Evolutionary conservation across 2,797 vertebrate genomes (phyloP), one percentile per base, ranked within the genome.

Genomic region (Cynopterus sphinx): DNA sequence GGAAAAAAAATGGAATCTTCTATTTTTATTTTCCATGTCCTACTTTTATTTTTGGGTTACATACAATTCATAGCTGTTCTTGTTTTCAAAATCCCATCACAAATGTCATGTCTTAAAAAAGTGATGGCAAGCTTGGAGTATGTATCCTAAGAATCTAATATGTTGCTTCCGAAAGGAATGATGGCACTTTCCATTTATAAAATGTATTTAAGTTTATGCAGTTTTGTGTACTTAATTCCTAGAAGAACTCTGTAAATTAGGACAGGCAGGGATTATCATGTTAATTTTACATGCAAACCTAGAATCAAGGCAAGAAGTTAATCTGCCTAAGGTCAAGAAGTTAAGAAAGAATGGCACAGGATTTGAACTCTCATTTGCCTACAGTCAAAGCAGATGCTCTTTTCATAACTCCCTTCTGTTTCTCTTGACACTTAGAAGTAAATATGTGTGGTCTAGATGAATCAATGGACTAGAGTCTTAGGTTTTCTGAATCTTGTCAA

Each of bases 211-310:
- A 74, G 21, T 90, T 67, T 55, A 81, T 57, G 41, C 22, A 78
- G 12, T 91, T 96, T 77, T 68, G 46, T 43, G 49, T 57, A 65
- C 9, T 86, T 93, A 67, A 78, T 83, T 95, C 16, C 71, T 57
- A 83, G 93, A 94, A 90, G 26, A 59, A 79, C 22, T 75, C 55
- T 71, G 39, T 67, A 87, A 91, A 51, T 94, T 78, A 96, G 63
- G n/a, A 65, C 15, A 17, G 17, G 12, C 12, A 71, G 46, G 71
- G 51, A 73, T 53, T 55, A 85, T 46, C 16, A 68, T 79, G 7
- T 59, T 90, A 65, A 90, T 75, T 71, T 90, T 88, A 82, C 0
- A 95, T 65, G 65, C 39, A 88, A 92, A 90, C 55, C 12, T 75
- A 95, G 36, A 43, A 68, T 26, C 26, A 63, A 92, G 24, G 19